A percentile compares a stretch with the other conserved stretches of the same genome.
phyloP scores from a whole-genome alignment of 2,888 invertebrate species.

The Parapristionchus giblindavisi region DNA sequence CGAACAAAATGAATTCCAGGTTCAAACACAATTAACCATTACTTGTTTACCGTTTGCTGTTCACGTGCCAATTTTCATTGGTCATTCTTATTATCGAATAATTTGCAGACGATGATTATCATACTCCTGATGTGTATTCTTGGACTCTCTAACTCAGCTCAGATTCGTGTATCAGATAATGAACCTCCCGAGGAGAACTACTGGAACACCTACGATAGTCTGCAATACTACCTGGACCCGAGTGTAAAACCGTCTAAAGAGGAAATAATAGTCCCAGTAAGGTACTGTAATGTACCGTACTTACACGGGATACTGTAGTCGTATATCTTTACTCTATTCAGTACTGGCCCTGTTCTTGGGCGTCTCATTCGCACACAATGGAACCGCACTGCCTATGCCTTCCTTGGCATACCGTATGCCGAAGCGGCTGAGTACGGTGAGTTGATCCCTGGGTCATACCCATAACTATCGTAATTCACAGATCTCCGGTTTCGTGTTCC shows the following conservation, averaged over 20 bases:
- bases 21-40: too few species aligned
- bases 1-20: too few species aligned
- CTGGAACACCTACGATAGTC: conserved; percentile 12
- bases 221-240: conserved; percentile 1
- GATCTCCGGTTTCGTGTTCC: conserved; percentile 20
- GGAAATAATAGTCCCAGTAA: background rate
- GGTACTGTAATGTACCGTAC: background rate
- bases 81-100: too few species aligned
- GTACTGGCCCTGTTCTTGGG: background rate
- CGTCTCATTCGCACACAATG: conserved; percentile 15
- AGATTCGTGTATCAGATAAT: conserved; percentile 1
- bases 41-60: too few species aligned
- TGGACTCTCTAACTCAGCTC: background rate
- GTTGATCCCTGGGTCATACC: background rate
- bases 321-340: background rate
- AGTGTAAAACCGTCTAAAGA: background rate
- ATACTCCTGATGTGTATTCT: too few species aligned
- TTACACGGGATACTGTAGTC: background rate
- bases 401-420: conserved; percentile 31
- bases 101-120: too few species aligned
- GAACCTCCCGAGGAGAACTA: conserved; percentile 3
- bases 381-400: conserved; percentile 19
- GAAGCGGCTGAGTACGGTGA: conserved; percentile 23
- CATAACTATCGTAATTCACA: background rate
- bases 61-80: too few species aligned